phyloP scores from a whole-genome alignment of 2,888 invertebrate species.

The Macrophya annulata region DNA sequence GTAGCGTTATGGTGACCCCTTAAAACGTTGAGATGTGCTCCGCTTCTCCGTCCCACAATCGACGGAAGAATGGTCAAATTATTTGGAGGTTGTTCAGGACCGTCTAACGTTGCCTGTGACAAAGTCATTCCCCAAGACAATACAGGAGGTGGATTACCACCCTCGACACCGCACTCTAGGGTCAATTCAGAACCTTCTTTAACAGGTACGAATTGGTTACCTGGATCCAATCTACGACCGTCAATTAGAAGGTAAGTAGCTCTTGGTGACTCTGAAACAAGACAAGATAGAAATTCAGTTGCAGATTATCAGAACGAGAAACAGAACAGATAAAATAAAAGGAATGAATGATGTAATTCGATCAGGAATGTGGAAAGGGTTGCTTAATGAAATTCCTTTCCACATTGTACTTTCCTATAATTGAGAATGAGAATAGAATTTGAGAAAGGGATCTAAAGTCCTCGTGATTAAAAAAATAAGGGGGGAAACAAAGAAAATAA shows the following conservation, averaged over 20 bases:
- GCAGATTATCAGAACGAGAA: background rate
- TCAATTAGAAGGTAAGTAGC: slow-evolving; percentile 93
- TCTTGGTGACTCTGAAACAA: slow-evolving; percentile 88
- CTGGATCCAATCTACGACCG: slow-evolving; percentile 91
- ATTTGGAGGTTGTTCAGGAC: slow-evolving; percentile 76
- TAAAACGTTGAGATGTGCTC: slow-evolving; percentile 87
- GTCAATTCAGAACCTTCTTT: slow-evolving; percentile 92
- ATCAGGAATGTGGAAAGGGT: background rate
- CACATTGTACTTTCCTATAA: background rate
- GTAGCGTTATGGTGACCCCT: slow-evolving; percentile 94
- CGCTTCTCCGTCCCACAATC: slow-evolving; percentile 79
- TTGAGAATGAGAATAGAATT: slow-evolving; percentile 49
- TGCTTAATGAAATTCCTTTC: slow-evolving; percentile 18
- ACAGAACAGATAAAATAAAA: background rate
- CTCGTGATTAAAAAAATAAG: background rate
- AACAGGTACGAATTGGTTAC: slow-evolving; percentile 93
- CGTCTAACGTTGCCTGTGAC: slow-evolving; percentile 78
- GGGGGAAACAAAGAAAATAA: background rate
- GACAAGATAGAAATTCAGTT: background rate
- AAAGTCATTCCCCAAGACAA: slow-evolving; percentile 85
- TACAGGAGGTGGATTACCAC: slow-evolving; percentile 87
- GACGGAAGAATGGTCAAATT: slow-evolving; percentile 75
- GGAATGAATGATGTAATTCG: background rate
- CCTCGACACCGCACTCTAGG: slow-evolving; percentile 93
- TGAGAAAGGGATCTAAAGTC: background rate